Evolutionary conservation across 2,113 vertebrate species (phyloP).

Genomic region (Campylomormyrus tamandua): DNA sequence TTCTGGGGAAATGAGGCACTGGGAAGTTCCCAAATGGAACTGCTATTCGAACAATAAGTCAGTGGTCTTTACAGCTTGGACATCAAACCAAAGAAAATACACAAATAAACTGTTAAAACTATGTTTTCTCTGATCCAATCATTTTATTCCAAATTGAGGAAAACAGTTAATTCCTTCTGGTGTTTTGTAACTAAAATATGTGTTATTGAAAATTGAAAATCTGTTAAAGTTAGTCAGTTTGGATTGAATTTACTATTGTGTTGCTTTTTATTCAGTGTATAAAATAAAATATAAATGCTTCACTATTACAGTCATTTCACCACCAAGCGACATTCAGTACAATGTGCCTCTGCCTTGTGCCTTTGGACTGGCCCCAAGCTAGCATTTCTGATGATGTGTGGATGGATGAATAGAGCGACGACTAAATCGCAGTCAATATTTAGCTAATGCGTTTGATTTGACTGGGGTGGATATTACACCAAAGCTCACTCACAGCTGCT

Average conservation of each 20-base stretch:
- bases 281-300: neutral
- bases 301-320: neutral
- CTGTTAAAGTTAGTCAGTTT: neutral
- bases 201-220: neutral
- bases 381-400: neutral
- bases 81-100: neutral
- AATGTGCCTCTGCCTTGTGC: neutral
- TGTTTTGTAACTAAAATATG: neutral
- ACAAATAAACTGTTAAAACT: neutral
- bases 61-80: neutral
- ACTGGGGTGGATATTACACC: neutral
- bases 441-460: neutral
- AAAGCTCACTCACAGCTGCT: neutral
- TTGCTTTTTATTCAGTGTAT: neutral
- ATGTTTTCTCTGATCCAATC: neutral
- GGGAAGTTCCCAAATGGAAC: neutral
- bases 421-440: neutral
- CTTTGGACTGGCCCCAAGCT: neutral
- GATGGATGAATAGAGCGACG: neutral
- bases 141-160: neutral
- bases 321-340: neutral
- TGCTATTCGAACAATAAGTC: neutral
- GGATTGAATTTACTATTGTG: neutral
- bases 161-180: neutral
- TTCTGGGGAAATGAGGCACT: neutral